phyloP scores from a whole-genome alignment of 2,888 invertebrate genomes.

The Nudaria mundana region DNA sequence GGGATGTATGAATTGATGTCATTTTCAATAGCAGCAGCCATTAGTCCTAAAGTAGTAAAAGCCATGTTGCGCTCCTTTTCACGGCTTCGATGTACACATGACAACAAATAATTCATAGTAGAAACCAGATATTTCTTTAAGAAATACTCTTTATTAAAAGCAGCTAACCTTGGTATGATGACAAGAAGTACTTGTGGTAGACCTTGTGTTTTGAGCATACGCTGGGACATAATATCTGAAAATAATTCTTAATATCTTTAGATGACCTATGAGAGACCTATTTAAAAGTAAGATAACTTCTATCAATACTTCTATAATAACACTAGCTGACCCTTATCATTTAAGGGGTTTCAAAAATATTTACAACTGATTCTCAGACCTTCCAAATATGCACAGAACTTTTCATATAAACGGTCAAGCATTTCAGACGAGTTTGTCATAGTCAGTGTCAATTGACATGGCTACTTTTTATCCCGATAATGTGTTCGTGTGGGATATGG shows the following conservation, averaged over 20 bases:
- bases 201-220: conserved; percentile 86
- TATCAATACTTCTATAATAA: too few relatives aligned
- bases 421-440: too few relatives aligned
- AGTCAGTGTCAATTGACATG: too few relatives aligned
- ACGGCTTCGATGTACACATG: conserved; percentile 82
- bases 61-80: conserved; percentile 94
- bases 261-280: too few relatives aligned
- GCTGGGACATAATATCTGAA: conserved; percentile 89
- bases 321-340: too few relatives aligned
- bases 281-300: too few relatives aligned
- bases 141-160: conserved; percentile 93
- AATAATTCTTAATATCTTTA: conserved; percentile 20
- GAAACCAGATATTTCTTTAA: conserved; percentile 86
- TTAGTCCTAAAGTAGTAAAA: conserved; percentile 93
- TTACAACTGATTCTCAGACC: too few relatives aligned
- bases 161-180: conserved; percentile 94
- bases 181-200: conserved; percentile 94
- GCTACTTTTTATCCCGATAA: too few relatives aligned
- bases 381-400: too few relatives aligned
- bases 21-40: conserved; percentile 93
- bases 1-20: conserved; percentile 90
- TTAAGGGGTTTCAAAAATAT: too few relatives aligned
- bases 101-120: conserved; percentile 89
- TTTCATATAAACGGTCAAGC: too few relatives aligned
- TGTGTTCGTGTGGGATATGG: too few relatives aligned